phyloP scores from a whole-genome alignment of 2,888 invertebrate genomes.

The Drosophila fungiperda region DNA sequence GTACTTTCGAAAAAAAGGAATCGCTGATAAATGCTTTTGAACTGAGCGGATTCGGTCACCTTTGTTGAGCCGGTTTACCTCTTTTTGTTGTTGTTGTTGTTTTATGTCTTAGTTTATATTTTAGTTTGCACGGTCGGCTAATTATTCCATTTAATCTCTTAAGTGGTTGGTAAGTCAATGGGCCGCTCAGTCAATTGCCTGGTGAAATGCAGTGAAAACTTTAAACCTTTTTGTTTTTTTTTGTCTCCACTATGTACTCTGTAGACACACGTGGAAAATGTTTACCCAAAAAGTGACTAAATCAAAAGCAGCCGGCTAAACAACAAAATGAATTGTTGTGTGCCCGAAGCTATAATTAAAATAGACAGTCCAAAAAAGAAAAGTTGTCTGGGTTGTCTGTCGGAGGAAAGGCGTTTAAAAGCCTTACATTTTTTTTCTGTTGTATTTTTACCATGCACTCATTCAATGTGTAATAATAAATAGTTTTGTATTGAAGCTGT shows the following conservation, averaged over 20 bases:
- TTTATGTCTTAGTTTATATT: conserved; percentile 21
- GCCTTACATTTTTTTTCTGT: background rate
- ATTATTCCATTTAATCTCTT: conserved; percentile 69
- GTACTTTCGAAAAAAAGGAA: conserved; percentile 18
- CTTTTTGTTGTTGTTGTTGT: background rate
- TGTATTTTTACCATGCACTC: conserved; percentile 4
- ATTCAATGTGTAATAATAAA: conserved; percentile 21
- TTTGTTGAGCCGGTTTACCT: conserved; percentile 11
- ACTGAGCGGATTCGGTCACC: conserved; percentile 25
- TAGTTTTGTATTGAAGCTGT: conserved; percentile 3
- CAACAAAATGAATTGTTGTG: conserved; percentile 49
- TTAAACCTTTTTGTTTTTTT: conserved; percentile 24
- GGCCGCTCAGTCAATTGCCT: conserved; percentile 49
- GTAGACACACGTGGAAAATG: conserved; percentile 43
- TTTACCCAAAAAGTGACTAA: conserved; percentile 47
- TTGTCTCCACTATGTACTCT: conserved; percentile 18
- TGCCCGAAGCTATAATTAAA: conserved; percentile 59
- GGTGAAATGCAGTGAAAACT: conserved; percentile 59
- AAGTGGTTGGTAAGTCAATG: conserved; percentile 65
- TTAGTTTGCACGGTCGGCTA: conserved; percentile 60
- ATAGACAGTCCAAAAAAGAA: conserved; percentile 36
- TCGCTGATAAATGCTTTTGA: conserved; percentile 1
- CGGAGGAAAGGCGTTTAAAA: conserved; percentile 38
- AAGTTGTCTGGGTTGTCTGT: conserved; percentile 38
- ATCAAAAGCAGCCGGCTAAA: conserved; percentile 37